Conservation (phyloP, 92 coral and sea anemone species). For the Palythoa grandis region DNA sequence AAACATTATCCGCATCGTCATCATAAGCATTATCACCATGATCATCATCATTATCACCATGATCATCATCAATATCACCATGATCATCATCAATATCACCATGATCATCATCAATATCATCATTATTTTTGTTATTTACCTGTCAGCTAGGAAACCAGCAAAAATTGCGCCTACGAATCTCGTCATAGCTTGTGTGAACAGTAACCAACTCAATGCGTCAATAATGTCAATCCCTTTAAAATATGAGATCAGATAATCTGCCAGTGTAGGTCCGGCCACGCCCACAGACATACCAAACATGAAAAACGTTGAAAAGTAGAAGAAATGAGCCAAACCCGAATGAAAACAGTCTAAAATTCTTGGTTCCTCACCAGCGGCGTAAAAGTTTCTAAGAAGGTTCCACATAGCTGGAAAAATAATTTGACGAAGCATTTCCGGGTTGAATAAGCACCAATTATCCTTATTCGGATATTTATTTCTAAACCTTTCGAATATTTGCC, state of each 20-base stretch:
- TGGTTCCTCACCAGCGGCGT: slow-evolving; percentile 19
- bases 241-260: slow-evolving; percentile 74
- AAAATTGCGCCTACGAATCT: slow-evolving; percentile 86
- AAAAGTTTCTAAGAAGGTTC: slow-evolving; percentile 56
- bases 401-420: slow-evolving; percentile 60
- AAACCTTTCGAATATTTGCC: neutral
- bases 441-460: neutral
- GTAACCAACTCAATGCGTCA: slow-evolving; percentile 83
- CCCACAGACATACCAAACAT: slow-evolving; percentile 95
- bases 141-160: slow-evolving; percentile 83
- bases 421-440: slow-evolving; percentile 69
- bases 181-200: slow-evolving; percentile 80
- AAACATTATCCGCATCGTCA: neutral
- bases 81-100: neutral
- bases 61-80: neutral
- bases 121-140: slow-evolving; percentile 54
- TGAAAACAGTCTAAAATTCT: neutral
- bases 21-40: neutral
- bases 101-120: neutral
- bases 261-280: slow-evolving; percentile 88
- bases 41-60: neutral
- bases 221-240: slow-evolving; percentile 72
- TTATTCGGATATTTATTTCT: too few relatives aligned
- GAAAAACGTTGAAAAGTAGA: slow-evolving; percentile 77
- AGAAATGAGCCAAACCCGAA: slow-evolving; percentile 57